phyloP scores from a whole-genome alignment of 2,113 vertebrate species.

The Zapus hudsonius region DNA sequence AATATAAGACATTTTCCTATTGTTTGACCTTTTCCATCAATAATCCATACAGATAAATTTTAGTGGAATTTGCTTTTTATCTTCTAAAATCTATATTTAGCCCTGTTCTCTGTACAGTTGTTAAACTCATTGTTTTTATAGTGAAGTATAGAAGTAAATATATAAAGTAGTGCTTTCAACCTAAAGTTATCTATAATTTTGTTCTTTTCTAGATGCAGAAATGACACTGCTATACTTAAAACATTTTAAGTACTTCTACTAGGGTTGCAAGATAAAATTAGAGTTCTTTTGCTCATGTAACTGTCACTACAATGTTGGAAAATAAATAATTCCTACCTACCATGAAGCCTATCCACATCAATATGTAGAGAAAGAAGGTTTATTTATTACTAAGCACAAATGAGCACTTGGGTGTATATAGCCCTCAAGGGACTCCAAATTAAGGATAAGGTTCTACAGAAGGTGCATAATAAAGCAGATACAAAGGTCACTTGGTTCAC shows the following conservation, averaged over 20 bases:
- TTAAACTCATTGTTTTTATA: not conserved
- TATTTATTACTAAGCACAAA: not conserved
- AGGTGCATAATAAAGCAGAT: constrained; percentile 19
- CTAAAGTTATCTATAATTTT: constrained; percentile 10
- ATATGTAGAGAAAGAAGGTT: constrained; percentile 16
- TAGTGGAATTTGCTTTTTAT: constrained; percentile 21
- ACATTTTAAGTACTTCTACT: constrained; percentile 12
- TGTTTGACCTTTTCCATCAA: constrained; percentile 37
- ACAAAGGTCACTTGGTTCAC: not conserved
- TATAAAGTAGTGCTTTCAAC: constrained; percentile 9
- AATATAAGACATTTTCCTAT: constrained; percentile 33
- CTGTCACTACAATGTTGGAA: not conserved
- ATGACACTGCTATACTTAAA: constrained; percentile 22
- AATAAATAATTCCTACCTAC: constrained; percentile 33
- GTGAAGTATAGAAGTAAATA: constrained; percentile 2
- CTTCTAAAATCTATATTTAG: constrained; percentile 39
- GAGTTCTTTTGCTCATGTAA: not conserved
- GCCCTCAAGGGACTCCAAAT: constrained; percentile 14
- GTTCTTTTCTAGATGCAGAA: constrained; percentile 39
- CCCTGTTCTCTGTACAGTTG: constrained; percentile 19
- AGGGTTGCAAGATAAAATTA: constrained; percentile 30
- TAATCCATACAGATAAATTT: not conserved
- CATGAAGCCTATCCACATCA: constrained; percentile 1
- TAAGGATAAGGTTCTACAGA: constrained; percentile 18
- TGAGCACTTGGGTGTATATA: not conserved